These are phyloP conservation scores for Catonia carolina DNA, from an alignment of 2,888 invertebrate species.

Conservation along the genomic window DNA sequence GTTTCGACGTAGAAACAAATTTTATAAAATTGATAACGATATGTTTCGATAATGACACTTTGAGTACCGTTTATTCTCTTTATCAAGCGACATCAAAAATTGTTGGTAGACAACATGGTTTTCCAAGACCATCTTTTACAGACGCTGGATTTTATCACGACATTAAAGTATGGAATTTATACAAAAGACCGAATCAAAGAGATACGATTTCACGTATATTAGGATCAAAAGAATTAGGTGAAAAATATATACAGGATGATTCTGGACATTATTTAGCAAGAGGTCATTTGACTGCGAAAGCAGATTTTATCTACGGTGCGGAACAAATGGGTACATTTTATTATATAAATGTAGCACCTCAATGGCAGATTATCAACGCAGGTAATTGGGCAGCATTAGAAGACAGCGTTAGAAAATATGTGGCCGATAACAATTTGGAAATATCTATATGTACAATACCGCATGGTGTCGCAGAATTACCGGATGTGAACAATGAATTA, in stretches of 20 bases:
- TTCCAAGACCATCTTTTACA: neutral
- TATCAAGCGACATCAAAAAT: neutral
- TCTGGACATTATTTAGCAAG: neutral
- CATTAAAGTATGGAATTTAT: neutral
- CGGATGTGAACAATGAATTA: neutral
- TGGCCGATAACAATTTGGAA: neutral
- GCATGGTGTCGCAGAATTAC: neutral
- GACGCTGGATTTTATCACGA: neutral
- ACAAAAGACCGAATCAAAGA: neutral
- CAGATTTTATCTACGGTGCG: constrained; percentile 2
- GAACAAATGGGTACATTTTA: constrained; percentile 6
- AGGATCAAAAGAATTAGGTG: neutral
- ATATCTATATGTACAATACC: neutral
- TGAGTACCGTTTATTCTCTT: constrained; percentile 2
- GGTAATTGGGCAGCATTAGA: constrained; percentile 1
- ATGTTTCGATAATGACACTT: constrained; percentile 4
- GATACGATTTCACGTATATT: neutral
- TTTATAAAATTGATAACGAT: constrained; percentile 6
- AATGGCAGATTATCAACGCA: constrained; percentile 5
- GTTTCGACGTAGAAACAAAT: neutral
- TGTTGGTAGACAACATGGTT: neutral
- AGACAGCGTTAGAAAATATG: neutral
- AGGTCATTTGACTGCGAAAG: constrained; percentile 1
- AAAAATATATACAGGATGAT: neutral
- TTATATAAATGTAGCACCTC: constrained; percentile 5